A percentile compares a stretch with the other conserved stretches of the same genome.
These are phyloP conservation scores for Anabacerthia variegaticeps DNA, from an alignment of 2,797 vertebrate species.

Conservation along the genomic window DNA sequence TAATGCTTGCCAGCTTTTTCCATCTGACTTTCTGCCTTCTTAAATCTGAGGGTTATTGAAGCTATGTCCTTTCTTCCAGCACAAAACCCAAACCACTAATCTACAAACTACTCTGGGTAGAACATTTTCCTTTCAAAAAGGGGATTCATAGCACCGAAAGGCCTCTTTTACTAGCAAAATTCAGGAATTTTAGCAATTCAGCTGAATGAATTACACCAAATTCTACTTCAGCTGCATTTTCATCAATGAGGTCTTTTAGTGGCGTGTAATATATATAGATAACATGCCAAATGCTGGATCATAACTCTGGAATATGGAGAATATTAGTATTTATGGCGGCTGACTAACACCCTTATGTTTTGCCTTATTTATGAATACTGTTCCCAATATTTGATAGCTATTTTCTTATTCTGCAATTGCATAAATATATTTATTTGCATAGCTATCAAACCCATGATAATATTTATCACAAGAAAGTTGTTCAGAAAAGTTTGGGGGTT, in stretches of 20 bases:
- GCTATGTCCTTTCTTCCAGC: not conserved
- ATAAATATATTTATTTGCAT: not conserved
- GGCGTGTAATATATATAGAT: not conserved
- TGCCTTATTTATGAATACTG: not conserved
- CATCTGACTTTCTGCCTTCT: not conserved
- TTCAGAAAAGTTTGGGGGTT: not conserved
- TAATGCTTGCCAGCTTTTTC: not conserved
- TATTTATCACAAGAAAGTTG: not conserved
- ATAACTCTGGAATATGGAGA: not conserved
- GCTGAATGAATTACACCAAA: not conserved
- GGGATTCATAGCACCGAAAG: fast-evolving
- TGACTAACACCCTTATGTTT: not conserved
- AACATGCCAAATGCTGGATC: not conserved
- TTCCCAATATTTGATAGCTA: not conserved
- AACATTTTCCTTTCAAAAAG: not conserved
- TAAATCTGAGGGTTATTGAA: not conserved
- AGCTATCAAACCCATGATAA: not conserved
- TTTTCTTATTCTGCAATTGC: not conserved
- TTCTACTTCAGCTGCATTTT: not conserved
- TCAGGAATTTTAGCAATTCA: not conserved
- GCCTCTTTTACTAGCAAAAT: not conserved
- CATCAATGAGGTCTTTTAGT: not conserved
- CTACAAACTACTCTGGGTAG: not conserved
- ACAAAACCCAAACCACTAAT: not conserved
- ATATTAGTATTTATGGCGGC: not conserved